A percentile compares a stretch with the other conserved stretches of the same genome.
Conservation (phyloP, 2,113 vertebrate species). For the Phalacrocorax carbo region DNA sequence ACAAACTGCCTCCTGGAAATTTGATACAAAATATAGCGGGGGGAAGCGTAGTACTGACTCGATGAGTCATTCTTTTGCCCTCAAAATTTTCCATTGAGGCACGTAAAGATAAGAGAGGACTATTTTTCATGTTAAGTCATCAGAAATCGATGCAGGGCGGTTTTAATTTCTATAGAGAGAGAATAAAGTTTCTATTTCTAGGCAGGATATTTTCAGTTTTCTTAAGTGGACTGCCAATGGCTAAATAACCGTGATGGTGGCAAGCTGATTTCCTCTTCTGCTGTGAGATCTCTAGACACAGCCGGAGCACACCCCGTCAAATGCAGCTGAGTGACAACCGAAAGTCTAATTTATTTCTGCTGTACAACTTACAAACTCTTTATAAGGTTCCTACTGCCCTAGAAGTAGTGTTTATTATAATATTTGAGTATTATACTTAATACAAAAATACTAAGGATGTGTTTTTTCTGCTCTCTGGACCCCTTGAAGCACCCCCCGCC, state of each 20-base stretch:
- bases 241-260: background rate
- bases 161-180: background rate
- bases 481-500: background rate
- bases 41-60: background rate
- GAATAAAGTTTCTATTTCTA: background rate
- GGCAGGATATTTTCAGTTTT: background rate
- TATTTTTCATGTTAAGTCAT: background rate
- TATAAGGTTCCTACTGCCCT: background rate
- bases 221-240: background rate
- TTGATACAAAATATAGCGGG: background rate
- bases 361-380: background rate
- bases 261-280: background rate
- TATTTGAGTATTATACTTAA: background rate
- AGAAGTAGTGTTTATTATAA: background rate
- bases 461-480: background rate
- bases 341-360: background rate
- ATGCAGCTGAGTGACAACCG: background rate
- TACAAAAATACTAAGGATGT: rapidly evolving
- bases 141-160: background rate
- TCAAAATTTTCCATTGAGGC: background rate
- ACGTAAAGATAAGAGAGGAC: background rate
- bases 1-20: background rate
- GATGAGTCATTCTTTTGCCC: background rate
- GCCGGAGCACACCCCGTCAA: background rate
- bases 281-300: background rate